Evolutionary conservation across 2,113 vertebrate genomes (phyloP), one percentile per base, ranked within the genome.

Genomic region (Saccopteryx bilineata): DNA sequence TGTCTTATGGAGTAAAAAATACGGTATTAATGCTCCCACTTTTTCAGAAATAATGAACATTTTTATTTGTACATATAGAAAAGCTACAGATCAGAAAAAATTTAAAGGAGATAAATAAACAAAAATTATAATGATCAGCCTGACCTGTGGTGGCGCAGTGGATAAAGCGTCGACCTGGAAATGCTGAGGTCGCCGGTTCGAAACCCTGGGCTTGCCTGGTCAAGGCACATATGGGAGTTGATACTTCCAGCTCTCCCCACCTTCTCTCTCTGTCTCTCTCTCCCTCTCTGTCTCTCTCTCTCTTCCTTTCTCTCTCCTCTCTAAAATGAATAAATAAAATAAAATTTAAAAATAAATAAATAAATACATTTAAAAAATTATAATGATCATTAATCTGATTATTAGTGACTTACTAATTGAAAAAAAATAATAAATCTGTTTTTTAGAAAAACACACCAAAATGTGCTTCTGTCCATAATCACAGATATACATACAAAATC

Each of bases 71-170:
- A 54, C 14, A 76, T 71, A 23, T 9, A 81, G 63, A 87, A 92
- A 88, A 54, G 15, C 5, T 66, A 33, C 19, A 90, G 24, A 61
- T 65, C 17, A 75, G 75, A 87, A 56, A 92, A 46, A 4, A 0
- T 85, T 83, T 90, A 75, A 92, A 92, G 66, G 10, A 65, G 65
- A 63, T 94, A 92, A 92, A 54, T 94, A 92, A 92, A 54, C 33
- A 50, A 83, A 95, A 79, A 65, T 86, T 7, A 26, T 79, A 68
- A n/a, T n/a, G n/a, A n/a, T n/a, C n/a, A n/a, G n/a, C n/a, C n/a
- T n/a, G n/a, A n/a, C n/a, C n/a, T n/a, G n/a, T n/a, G n/a, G n/a
- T n/a, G n/a, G n/a, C n/a, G n/a, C n/a, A n/a, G n/a, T n/a, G n/a
- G n/a, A n/a, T n/a, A n/a, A n/a, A n/a, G n/a, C n/a, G n/a, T n/a